A percentile compares a stretch with the other conserved stretches of the same genome.
Conservation (phyloP, 1,140 invertebrate genomes). For the Leucophenga varia region DNA sequence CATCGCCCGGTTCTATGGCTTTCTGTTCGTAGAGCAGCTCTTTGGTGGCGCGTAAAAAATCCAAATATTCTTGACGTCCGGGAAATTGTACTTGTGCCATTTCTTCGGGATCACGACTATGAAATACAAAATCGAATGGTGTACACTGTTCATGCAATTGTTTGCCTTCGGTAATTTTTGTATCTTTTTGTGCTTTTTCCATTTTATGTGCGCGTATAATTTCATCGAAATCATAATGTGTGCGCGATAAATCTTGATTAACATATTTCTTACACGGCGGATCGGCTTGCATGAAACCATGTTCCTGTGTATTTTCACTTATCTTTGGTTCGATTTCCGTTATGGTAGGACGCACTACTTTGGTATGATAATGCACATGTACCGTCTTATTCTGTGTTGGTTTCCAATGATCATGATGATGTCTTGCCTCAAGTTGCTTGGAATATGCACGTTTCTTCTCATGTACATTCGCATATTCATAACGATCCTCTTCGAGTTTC, state of each 20-base stretch:
- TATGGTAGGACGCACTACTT: conserved; percentile 32
- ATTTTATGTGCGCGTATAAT: conserved; percentile 32
- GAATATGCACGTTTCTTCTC: conserved; percentile 28
- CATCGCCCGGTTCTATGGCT: conserved; percentile 31
- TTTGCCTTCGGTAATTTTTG: conserved; percentile 15
- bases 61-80: conserved; percentile 31
- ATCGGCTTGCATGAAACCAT: conserved; percentile 31
- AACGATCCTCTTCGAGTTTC: conserved; percentile 28
- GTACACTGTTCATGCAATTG: conserved; percentile 24
- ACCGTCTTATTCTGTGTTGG: conserved; percentile 43
- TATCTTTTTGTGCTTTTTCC: conserved; percentile 23
- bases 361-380: conserved; percentile 43
- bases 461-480: conserved; percentile 32
- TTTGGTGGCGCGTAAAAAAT: conserved; percentile 35
- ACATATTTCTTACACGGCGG: conserved; percentile 35
- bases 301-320: background rate
- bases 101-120: conserved; percentile 35
- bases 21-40: conserved; percentile 36
- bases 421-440: conserved; percentile 35
- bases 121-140: conserved; percentile 35
- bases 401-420: conserved; percentile 49
- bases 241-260: conserved; percentile 31
- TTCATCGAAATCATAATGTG: conserved; percentile 28
- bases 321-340: conserved; percentile 16
- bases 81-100: conserved; percentile 33